Percentiles rank a stretch among this genome's conserved stretches.
Evolutionary conservation across 64 coral and sea anemone species (phyloP).

Genomic region (Dendronephthya gigantea): DNA sequence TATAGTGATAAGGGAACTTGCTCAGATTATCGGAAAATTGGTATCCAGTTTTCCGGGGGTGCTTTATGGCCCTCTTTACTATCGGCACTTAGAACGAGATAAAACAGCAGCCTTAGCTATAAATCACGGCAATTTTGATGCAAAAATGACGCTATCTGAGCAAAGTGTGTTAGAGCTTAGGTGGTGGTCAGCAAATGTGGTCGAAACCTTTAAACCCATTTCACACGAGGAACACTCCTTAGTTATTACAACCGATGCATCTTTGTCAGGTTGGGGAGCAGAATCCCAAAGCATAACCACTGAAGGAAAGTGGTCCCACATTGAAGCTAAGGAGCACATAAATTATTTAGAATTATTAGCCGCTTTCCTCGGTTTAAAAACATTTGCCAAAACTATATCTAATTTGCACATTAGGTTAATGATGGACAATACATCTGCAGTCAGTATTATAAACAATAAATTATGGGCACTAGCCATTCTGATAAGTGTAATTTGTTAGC

Average conservation of each 20-base stretch:
- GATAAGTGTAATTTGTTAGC: not conserved
- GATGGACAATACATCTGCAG: conserved; percentile 27
- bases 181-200: not conserved
- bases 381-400: not conserved
- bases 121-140: too few relatives aligned
- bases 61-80: not conserved
- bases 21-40: not conserved
- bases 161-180: not conserved
- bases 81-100: not conserved
- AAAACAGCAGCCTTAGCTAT: not conserved
- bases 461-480: conserved; percentile 30
- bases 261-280: not conserved
- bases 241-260: conserved; percentile 9
- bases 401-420: not conserved
- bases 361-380: not conserved
- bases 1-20: not conserved
- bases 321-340: conserved; percentile 1
- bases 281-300: not conserved
- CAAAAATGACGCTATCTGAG: not conserved
- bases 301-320: not conserved
- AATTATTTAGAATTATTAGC: not conserved
- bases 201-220: not conserved
- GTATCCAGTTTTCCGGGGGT: conserved; percentile 30
- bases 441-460: conserved; percentile 20
- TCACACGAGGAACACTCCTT: not conserved